These are phyloP conservation scores for Sebastolobus alascanus DNA, from an alignment of 2,797 vertebrate species.

Conservation along the genomic window DNA sequence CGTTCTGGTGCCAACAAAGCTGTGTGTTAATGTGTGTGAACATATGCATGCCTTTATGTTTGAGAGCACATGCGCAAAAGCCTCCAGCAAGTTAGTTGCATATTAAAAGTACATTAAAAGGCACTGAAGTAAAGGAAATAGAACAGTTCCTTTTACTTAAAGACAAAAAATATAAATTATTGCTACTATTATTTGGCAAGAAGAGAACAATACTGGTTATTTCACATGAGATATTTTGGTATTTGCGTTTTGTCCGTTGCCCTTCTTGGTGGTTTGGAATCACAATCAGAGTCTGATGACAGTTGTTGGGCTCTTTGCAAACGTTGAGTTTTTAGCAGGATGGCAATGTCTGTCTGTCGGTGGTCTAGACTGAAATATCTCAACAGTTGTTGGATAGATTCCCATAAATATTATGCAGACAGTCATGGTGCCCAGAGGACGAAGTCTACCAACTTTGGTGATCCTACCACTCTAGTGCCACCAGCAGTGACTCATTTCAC, in stretches of 20 bases:
- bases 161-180: too few species aligned
- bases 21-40: slow-evolving; percentile 19
- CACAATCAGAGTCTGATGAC: not conserved
- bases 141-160: not conserved
- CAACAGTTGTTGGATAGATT: too few species aligned
- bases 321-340: not conserved
- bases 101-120: not conserved
- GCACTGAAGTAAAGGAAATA: not conserved
- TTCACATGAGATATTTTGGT: not conserved
- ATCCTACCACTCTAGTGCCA: too few species aligned
- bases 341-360: not conserved
- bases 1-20: slow-evolving; percentile 38
- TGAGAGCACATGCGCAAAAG: not conserved
- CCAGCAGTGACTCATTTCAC: too few species aligned
- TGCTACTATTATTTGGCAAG: too few species aligned
- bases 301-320: not conserved
- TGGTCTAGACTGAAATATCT: too few species aligned
- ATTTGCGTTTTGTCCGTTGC: not conserved
- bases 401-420: too few species aligned
- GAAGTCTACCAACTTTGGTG: too few species aligned
- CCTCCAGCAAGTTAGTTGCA: not conserved
- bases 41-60: slow-evolving; percentile 1
- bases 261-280: not conserved
- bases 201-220: accelerated
- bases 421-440: too few species aligned